Percentiles rank a stretch among this genome's conserved stretches.
These are phyloP conservation scores for Leucosticte australis DNA, from an alignment of 2,113 vertebrate species.

Conservation along the genomic window DNA sequence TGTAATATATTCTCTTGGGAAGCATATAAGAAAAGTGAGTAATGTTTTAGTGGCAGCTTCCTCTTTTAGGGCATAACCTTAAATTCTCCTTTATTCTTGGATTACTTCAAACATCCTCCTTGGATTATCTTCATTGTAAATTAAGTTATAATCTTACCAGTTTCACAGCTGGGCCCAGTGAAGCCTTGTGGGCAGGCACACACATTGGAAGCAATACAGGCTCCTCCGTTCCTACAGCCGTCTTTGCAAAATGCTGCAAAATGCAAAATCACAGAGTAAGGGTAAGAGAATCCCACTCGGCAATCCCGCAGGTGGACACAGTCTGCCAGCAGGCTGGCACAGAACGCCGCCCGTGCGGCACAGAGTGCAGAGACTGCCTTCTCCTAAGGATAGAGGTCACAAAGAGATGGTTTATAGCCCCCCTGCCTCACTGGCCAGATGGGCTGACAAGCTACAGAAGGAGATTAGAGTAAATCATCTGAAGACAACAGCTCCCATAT, in stretches of 20 bases:
- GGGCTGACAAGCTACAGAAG: slow-evolving; percentile 13
- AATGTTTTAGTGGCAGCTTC: neutral
- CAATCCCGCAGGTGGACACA: neutral
- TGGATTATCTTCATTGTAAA: slow-evolving; percentile 23
- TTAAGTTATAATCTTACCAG: slow-evolving; percentile 78
- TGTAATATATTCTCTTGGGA: neutral
- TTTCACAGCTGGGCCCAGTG: slow-evolving; percentile 92
- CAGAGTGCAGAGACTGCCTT: neutral
- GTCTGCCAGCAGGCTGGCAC: neutral
- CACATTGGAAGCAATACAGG: slow-evolving; percentile 90
- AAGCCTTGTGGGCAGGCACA: slow-evolving; percentile 95
- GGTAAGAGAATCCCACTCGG: neutral
- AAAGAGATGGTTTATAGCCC: neutral
- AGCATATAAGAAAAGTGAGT: neutral
- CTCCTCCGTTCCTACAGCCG: slow-evolving; percentile 92
- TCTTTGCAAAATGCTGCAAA: slow-evolving; percentile 92
- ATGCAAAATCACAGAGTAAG: slow-evolving; percentile 28
- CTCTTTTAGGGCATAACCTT: neutral
- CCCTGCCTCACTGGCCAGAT: slow-evolving; percentile 25
- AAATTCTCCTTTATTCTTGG: slow-evolving; percentile 41
- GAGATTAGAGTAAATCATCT: slow-evolving; percentile 37
- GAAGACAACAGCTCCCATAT: slow-evolving; percentile 28
- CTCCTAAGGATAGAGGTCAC: neutral
- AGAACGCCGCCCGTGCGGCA: fast-evolving
- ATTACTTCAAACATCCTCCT: slow-evolving; percentile 9